phyloP scores from a whole-genome alignment of 2,888 invertebrate species.

The Conistra vaccinii region DNA sequence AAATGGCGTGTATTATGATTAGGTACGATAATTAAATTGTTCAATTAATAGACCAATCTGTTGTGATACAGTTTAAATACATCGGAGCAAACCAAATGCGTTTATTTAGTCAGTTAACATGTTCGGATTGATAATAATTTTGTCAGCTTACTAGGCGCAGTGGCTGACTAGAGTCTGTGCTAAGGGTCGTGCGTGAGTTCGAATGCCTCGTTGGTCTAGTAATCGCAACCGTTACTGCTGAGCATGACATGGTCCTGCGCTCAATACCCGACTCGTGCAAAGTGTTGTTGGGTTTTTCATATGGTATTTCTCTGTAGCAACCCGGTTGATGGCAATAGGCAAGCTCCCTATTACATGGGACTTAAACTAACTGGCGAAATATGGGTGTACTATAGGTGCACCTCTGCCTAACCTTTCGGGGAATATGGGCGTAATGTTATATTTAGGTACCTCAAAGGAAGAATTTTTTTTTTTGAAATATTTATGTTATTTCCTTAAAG shows the following conservation, averaged over 20 bases:
- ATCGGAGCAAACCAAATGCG: neutral
- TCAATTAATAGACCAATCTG: slow-evolving; percentile 9
- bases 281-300: neutral
- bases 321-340: neutral
- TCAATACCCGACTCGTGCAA: neutral
- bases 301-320: neutral
- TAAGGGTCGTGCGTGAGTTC: neutral
- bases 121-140: neutral
- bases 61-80: slow-evolving; percentile 13
- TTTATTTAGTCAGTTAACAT: neutral
- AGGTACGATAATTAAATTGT: slow-evolving; percentile 34
- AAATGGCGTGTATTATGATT: neutral
- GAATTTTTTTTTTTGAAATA: neutral
- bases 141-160: too few relatives aligned
- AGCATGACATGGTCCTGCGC: too few relatives aligned
- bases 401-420: neutral
- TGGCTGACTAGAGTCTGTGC: neutral
- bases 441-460: neutral
- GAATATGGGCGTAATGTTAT: neutral
- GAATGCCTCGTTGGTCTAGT: too few relatives aligned
- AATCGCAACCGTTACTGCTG: too few relatives aligned
- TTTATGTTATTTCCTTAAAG: slow-evolving; percentile 39
- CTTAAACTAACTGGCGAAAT: neutral
- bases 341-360: neutral
- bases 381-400: neutral